phyloP scores from a whole-genome alignment of 2,888 invertebrate genomes.

The Listrodromus nycthemerus region DNA sequence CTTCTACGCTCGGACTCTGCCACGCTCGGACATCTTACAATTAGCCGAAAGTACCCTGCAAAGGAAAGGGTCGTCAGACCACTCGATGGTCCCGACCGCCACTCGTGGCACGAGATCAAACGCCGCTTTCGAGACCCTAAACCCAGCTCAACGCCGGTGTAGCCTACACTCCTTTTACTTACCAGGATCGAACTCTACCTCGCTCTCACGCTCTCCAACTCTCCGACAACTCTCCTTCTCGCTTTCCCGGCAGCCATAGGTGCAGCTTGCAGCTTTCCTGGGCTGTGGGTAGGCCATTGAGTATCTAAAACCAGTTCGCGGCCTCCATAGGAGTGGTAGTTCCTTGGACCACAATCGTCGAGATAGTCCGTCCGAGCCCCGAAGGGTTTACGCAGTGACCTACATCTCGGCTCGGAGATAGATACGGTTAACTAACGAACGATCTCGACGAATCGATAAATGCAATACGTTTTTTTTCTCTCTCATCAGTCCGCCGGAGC shows the following conservation, averaged over 20 bases:
- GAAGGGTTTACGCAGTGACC: conserved; percentile 20
- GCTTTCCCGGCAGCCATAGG: background rate
- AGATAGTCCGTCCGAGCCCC: conserved; percentile 17
- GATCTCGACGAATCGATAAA: conserved; percentile 43
- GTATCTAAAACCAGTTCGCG: conserved; percentile 14
- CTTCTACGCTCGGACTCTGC: conserved; percentile 3
- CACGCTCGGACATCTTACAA: conserved; percentile 56
- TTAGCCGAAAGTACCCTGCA: conserved; percentile 49
- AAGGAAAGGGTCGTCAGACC: conserved; percentile 48
- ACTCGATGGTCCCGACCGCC: conserved; percentile 47
- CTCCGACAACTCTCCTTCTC: background rate
- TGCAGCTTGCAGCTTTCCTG: conserved; percentile 38
- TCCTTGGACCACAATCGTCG: conserved; percentile 22
- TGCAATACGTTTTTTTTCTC: conserved; percentile 30
- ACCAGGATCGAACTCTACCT: conserved; percentile 15
- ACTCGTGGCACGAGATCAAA: conserved; percentile 55
- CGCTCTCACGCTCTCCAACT: background rate
- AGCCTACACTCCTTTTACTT: conserved; percentile 29
- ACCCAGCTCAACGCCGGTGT: conserved; percentile 25
- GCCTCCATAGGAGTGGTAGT: conserved; percentile 1
- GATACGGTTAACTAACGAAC: conserved; percentile 16
- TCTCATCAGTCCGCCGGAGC: conserved; percentile 6
- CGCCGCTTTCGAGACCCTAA: conserved; percentile 42
- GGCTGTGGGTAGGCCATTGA: conserved; percentile 14
- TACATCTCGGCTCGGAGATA: conserved; percentile 17